Evolutionary conservation across 1,140 invertebrate genomes (phyloP).

Genomic region (Orchestia grillus): DNA sequence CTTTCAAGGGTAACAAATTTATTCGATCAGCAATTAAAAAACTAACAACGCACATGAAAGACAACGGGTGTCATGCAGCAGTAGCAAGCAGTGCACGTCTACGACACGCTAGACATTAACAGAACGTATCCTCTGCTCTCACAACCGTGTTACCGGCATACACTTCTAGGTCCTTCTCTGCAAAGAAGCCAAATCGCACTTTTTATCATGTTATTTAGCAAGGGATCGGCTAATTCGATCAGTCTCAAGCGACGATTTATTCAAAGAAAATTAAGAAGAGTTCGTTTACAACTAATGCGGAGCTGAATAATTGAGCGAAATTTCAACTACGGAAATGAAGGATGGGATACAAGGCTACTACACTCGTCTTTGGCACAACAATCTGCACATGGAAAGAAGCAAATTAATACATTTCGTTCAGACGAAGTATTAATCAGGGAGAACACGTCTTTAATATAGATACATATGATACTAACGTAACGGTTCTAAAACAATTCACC

Average conservation of each 20-base stretch:
- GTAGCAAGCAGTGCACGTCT: neutral
- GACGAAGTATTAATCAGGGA: neutral
- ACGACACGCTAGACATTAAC: neutral
- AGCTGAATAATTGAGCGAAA: neutral
- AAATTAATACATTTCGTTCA: neutral
- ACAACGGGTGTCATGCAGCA: neutral
- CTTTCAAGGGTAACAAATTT: neutral
- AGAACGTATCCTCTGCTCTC: neutral
- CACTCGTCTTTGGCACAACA: constrained; percentile 34
- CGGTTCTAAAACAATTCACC: neutral
- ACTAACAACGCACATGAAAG: constrained; percentile 30
- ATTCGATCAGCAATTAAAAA: neutral
- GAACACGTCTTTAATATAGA: neutral
- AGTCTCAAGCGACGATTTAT: neutral
- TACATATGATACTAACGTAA: neutral
- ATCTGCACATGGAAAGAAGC: neutral
- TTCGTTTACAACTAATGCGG: neutral
- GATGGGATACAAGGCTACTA: neutral
- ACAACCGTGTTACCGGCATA: neutral
- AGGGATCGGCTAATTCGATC: neutral
- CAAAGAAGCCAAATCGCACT: neutral
- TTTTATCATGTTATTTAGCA: neutral
- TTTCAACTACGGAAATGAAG: neutral
- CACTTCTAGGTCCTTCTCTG: neutral
- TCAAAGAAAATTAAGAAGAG: neutral